phyloP scores from a whole-genome alignment of 2,797 vertebrate species.

The Xiphorhynchus erythropygius region DNA sequence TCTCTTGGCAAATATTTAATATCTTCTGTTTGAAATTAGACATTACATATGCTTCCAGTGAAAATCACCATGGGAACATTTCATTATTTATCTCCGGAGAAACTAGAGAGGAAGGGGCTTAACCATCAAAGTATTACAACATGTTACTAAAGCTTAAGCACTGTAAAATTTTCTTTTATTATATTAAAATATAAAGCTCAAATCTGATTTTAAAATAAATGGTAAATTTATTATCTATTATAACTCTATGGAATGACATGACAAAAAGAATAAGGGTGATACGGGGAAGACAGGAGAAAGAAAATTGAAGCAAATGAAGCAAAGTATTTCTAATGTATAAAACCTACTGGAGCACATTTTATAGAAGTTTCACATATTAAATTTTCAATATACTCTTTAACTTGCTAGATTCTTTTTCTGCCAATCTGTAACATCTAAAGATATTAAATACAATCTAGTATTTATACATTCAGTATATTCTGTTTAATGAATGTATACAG shows the following conservation, averaged over 20 bases:
- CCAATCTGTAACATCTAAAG: neutral
- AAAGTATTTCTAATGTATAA: neutral
- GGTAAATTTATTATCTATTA: neutral
- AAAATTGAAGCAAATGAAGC: neutral
- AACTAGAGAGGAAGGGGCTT: neutral
- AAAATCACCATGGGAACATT: neutral
- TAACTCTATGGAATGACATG: neutral
- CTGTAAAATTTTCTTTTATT: slow-evolving; percentile 4
- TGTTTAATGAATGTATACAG: neutral
- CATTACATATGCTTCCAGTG: neutral
- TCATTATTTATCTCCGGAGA: neutral
- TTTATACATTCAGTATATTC: neutral
- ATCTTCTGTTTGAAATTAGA: neutral
- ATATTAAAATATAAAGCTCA: neutral
- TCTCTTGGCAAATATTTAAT: neutral
- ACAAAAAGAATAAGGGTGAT: neutral
- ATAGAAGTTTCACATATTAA: neutral
- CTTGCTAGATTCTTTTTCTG: neutral
- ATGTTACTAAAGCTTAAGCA: neutral
- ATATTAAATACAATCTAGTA: neutral
- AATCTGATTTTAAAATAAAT: neutral
- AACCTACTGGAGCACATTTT: neutral
- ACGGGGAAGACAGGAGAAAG: neutral
- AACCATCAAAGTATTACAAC: neutral
- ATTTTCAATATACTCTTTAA: neutral